phyloP scores from a whole-genome alignment of 2,797 vertebrate species.

The Thripadectes ignobilis region DNA sequence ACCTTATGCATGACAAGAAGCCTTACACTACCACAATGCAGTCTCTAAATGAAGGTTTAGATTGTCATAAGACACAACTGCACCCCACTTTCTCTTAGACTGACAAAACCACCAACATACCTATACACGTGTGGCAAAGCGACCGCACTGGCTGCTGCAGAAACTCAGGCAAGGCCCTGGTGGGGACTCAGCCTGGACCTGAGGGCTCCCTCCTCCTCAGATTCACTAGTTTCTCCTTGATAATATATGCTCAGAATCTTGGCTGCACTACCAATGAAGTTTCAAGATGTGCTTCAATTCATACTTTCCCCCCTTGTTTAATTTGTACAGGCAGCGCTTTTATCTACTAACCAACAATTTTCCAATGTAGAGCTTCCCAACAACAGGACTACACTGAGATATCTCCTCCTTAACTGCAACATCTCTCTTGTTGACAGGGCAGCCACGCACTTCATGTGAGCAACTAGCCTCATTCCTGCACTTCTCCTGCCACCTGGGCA shows the following conservation, averaged over 20 bases:
- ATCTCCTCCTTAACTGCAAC: background rate
- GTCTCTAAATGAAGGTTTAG: background rate
- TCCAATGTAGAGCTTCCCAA: fast-evolving
- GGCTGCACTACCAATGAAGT: background rate
- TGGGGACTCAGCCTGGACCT: background rate
- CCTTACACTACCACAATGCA: background rate
- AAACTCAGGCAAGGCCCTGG: fast-evolving
- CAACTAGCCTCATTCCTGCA: background rate
- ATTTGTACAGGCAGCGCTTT: background rate
- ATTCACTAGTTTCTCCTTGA: background rate
- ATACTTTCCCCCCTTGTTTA: background rate
- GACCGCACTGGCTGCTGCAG: fast-evolving
- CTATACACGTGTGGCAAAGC: fast-evolving
- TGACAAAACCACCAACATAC: background rate
- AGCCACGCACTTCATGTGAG: background rate
- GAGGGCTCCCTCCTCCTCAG: background rate
- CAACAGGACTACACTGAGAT: background rate
- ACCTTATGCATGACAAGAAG: background rate
- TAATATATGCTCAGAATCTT: background rate
- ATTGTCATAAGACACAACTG: background rate
- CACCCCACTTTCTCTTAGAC: background rate
- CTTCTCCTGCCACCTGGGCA: background rate
- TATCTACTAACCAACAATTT: background rate
- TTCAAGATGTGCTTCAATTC: background rate
- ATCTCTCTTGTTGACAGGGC: background rate